phyloP scores from a whole-genome alignment of 2,797 vertebrate species.

The Setipinna tenuifilis region DNA sequence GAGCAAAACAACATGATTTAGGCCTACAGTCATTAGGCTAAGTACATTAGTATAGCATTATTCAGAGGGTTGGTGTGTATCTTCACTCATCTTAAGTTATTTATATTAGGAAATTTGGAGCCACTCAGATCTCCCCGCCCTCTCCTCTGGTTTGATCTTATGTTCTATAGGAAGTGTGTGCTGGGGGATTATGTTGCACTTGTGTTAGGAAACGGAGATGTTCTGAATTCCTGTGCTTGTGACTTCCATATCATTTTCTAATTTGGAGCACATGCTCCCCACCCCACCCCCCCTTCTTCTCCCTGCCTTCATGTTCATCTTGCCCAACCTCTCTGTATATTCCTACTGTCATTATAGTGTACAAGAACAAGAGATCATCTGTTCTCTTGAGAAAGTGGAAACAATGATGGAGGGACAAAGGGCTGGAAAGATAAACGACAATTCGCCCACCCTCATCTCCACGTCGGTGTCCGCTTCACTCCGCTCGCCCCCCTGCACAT shows the following conservation, averaged over 20 bases:
- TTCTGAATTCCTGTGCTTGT: not conserved
- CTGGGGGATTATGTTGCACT: not conserved
- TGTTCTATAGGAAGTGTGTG: not conserved
- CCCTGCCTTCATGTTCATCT: conserved; percentile 3
- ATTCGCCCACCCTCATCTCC: conserved; percentile 34
- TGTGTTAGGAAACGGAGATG: not conserved
- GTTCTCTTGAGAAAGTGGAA: conserved; percentile 1
- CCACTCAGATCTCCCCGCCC: not conserved
- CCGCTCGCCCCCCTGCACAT: conserved; percentile 75
- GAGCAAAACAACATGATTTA: not conserved
- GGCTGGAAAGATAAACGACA: conserved; percentile 16
- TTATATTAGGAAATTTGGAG: not conserved
- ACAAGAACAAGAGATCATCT: not conserved
- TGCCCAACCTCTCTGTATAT: not conserved
- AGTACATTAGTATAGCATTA: not conserved
- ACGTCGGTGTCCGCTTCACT: conserved; percentile 77
- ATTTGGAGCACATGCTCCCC: conserved; percentile 25
- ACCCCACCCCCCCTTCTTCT: not conserved
- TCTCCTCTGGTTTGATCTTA: not conserved
- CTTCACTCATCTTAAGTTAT: not conserved
- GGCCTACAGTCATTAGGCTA: not conserved
- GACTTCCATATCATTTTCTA: conserved; percentile 21
- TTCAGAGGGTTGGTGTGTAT: not conserved
- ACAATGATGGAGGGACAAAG: conserved; percentile 11
- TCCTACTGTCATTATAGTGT: not conserved